Conservation (phyloP, 2,888 invertebrate species). For the Yponomeuta malinellus region DNA sequence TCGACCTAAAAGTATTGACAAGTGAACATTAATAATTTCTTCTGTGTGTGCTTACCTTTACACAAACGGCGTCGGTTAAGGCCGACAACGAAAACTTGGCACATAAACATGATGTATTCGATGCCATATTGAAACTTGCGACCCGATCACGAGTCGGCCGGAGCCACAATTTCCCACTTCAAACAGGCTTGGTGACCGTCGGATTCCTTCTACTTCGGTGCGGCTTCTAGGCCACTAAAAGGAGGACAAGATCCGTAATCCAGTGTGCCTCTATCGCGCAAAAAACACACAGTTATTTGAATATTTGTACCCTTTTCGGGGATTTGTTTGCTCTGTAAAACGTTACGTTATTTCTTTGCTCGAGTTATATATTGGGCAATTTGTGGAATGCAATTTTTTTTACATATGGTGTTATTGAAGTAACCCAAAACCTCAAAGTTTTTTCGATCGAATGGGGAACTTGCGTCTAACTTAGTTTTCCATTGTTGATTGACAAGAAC, state of each 20-base stretch:
- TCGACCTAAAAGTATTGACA: background rate
- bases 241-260: background rate
- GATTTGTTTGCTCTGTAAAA: background rate
- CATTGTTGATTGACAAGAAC: too few relatives aligned
- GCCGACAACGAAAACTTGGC: conserved; percentile 17
- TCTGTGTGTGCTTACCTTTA: background rate
- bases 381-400: background rate
- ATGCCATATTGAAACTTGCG: conserved; percentile 20
- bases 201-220: too few relatives aligned
- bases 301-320: background rate
- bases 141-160: background rate
- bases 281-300: background rate
- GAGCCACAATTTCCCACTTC: background rate
- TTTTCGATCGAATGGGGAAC: too few relatives aligned
- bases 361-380: background rate
- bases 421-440: too few relatives aligned
- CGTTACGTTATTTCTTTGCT: background rate
- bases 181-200: too few relatives aligned
- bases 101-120: conserved; percentile 25
- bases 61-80: conserved; percentile 5
- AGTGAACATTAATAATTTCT: background rate
- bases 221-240: background rate
- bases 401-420: too few relatives aligned
- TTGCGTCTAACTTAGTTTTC: too few relatives aligned
- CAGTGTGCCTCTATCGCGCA: too few relatives aligned